Conservation (phyloP, 2,113 vertebrate genomes). For the Oplegnathus fasciatus region DNA sequence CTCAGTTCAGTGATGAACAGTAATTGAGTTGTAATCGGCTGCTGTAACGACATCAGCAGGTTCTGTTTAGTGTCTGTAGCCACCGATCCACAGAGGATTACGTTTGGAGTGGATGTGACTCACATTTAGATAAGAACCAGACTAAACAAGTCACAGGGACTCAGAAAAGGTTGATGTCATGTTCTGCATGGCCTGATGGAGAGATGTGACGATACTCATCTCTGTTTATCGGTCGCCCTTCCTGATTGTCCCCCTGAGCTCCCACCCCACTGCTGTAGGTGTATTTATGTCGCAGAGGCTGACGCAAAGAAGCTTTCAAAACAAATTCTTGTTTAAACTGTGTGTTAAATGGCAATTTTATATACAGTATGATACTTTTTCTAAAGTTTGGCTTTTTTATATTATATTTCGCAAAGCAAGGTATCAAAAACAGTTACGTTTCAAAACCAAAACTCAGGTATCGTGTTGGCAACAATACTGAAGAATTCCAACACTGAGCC, state of each 20-base stretch:
- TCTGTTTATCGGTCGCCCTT: not conserved
- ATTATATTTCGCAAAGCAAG: too few relatives aligned
- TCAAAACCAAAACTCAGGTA: too few relatives aligned
- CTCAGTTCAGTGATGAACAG: slow-evolving; percentile 15
- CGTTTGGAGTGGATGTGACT: slow-evolving; percentile 33
- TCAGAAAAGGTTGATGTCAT: too few relatives aligned
- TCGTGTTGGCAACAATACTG: too few relatives aligned
- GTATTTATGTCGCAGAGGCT: not conserved
- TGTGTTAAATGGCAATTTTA: not conserved
- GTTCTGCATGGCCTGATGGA: not conserved
- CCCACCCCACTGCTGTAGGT: not conserved
- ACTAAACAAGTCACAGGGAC: slow-evolving; percentile 21
- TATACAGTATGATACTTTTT: too few relatives aligned
- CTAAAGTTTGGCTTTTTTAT: too few relatives aligned
- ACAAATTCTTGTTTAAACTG: not conserved
- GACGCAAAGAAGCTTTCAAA: not conserved
- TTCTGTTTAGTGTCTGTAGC: slow-evolving; percentile 54
- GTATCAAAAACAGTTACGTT: too few relatives aligned
- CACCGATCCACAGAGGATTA: slow-evolving; percentile 15
- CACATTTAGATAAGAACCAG: slow-evolving; percentile 40
- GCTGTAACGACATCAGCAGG: slow-evolving; percentile 42
- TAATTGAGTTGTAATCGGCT: slow-evolving; percentile 46
- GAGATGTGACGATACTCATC: not conserved
- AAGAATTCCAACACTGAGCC: too few relatives aligned
- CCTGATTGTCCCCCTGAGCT: not conserved